A percentile compares a stretch with the other conserved stretches of the same genome.
phyloP scores from a whole-genome alignment of 2,888 invertebrate genomes.

The Copidosoma aretas region DNA sequence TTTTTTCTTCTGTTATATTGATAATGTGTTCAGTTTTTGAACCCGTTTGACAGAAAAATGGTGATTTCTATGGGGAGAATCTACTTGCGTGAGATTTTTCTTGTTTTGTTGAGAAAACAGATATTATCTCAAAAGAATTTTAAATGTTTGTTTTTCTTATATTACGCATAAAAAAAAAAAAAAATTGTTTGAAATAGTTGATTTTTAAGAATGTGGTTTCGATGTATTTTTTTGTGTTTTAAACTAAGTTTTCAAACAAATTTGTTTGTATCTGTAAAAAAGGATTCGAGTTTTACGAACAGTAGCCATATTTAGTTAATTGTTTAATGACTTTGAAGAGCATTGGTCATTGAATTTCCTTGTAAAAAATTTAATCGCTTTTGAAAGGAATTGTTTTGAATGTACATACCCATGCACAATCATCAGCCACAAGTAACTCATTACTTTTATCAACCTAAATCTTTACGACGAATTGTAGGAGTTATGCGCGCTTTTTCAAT shows the following conservation, averaged over 20 bases:
- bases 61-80: slow-evolving; percentile 41
- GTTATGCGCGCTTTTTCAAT: background rate
- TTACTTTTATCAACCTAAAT: background rate
- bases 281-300: slow-evolving; percentile 30
- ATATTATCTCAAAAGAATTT: slow-evolving; percentile 27
- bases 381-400: slow-evolving; percentile 37
- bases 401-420: slow-evolving; percentile 33
- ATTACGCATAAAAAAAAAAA: background rate
- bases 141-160: slow-evolving; percentile 23
- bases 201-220: slow-evolving; percentile 31
- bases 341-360: slow-evolving; percentile 31
- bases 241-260: slow-evolving; percentile 28
- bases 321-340: slow-evolving; percentile 32
- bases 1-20: slow-evolving; percentile 16
- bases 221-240: slow-evolving; percentile 20
- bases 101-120: slow-evolving; percentile 25
- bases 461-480: background rate
- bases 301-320: background rate
- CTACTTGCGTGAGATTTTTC: slow-evolving; percentile 43
- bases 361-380: slow-evolving; percentile 36
- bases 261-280: slow-evolving; percentile 35
- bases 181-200: slow-evolving; percentile 27
- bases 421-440: slow-evolving; percentile 10
- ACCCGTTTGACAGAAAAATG: slow-evolving; percentile 12
- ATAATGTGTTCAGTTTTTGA: slow-evolving; percentile 23